Base-by-base conservation (phyloP, 92 coral and sea anemone species). In the Pocillopora grandis region DNA sequence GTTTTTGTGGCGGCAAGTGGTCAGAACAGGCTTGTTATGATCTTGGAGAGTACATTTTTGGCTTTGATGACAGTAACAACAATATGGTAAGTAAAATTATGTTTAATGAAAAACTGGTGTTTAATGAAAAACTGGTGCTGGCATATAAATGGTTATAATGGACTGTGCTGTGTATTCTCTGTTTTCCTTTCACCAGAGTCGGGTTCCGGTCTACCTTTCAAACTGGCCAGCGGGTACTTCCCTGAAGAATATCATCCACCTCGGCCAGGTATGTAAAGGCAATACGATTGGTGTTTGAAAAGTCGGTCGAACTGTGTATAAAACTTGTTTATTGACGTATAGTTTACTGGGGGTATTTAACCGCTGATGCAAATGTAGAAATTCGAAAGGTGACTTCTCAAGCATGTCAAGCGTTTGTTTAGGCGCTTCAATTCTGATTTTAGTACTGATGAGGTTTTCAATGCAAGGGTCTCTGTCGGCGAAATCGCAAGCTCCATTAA, bases 171-270 rank as follows among this genome's bases (percentile, higher is more conserved):
- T 78, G 62, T 35, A 12, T 10, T 36, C 20, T 1, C 13, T 65
- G 57, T 82, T 65, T 15, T 35, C 58, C 56, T 49, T 20, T 60
- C 76, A 66, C 77, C 80, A 96, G 99, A 92, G 94, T 66, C 95
- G 99, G n/a, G 93, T 96, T 23, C 92, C 95, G 2, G 97, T 94
- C 8, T 94, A 88, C 48, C 3, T 86, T 18, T 91, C 98, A 72
- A 97, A 96, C n/a, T 88, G 84, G 77, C 95, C 95, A 12, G 91
- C 94, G 76, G 99, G 99, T 11, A 97, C 99, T 18, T 97, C 99
- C 2, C 90, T 97, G 35, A 97, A 97, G 84, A 91, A 92, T 73
- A 84, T 97, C 67, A 89, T 94, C 58, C 97, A 97, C 70, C 94
- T 93, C 78, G 97, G 94, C 56, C 99, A 97, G 97, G 99, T 95